phyloP scores from a whole-genome alignment of 2,888 invertebrate species.

The Patella pellucida region DNA sequence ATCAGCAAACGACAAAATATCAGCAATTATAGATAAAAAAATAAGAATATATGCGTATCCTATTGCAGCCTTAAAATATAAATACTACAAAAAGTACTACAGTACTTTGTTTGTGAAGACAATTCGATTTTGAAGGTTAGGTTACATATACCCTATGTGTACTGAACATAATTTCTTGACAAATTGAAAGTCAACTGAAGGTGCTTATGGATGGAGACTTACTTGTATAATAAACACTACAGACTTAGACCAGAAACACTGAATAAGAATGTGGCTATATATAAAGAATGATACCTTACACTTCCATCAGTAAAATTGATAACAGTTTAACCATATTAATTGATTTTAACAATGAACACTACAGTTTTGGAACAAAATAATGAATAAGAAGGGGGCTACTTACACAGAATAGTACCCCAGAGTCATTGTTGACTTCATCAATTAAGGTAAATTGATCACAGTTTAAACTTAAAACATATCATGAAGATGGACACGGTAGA shows the following conservation, averaged over 20 bases:
- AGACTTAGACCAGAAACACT: background rate
- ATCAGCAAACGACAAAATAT: too few species aligned
- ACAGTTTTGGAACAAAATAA: background rate
- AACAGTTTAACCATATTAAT: background rate
- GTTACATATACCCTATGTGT: too few species aligned
- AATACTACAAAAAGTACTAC: too few species aligned
- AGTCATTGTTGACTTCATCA: background rate
- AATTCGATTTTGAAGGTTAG: too few species aligned
- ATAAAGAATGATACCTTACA: background rate
- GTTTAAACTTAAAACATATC: background rate
- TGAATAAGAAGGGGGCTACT: conserved; percentile 3
- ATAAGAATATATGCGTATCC: too few species aligned
- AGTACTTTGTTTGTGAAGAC: too few species aligned
- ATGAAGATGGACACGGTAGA: background rate
- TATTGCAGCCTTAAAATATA: too few species aligned
- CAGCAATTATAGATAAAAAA: too few species aligned
- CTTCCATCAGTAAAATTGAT: background rate
- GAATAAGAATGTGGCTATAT: background rate
- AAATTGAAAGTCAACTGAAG: too few species aligned
- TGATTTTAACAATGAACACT: background rate
- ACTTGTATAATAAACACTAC: background rate
- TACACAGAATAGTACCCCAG: background rate
- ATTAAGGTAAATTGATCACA: background rate
- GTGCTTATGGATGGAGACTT: too few species aligned
- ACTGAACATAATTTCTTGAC: too few species aligned